These are phyloP conservation scores for Spea multiplicata DNA, from an alignment of 2,113 vertebrate genomes.

Conservation along the genomic window DNA sequence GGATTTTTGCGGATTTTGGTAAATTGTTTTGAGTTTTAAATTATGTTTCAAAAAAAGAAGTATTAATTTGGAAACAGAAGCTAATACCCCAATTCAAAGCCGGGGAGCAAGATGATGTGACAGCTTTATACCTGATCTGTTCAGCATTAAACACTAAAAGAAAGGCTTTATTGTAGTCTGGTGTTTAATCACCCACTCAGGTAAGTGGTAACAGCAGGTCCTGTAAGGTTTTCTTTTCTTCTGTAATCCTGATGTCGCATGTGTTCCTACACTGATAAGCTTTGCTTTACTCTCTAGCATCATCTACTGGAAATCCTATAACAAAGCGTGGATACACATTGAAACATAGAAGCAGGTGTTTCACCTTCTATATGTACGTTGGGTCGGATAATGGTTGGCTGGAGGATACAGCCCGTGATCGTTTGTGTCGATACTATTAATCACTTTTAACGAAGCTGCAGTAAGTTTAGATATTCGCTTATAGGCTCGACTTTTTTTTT, in stretches of 20 bases:
- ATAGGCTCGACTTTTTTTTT: neutral
- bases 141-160: conserved; percentile 57
- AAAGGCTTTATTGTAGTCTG: conserved; percentile 55
- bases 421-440: too few species aligned
- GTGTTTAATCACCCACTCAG: conserved; percentile 60
- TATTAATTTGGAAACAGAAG: neutral
- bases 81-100: neutral
- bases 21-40: neutral
- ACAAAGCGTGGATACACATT: conserved; percentile 70
- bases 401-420: too few species aligned
- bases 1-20: neutral
- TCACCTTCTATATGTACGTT: neutral
- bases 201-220: conserved; percentile 55
- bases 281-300: conserved; percentile 79
- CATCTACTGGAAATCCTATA: conserved; percentile 79
- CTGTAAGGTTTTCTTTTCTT: conserved; percentile 53
- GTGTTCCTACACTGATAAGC: conserved; percentile 54
- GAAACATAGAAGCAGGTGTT: conserved; percentile 31
- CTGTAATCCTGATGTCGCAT: conserved; percentile 57
- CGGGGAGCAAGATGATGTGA: neutral
- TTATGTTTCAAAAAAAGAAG: neutral
- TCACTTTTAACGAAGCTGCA: too few species aligned
- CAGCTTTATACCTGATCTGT: neutral
- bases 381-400: neutral
- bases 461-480: neutral